Conservation (phyloP, 2,888 invertebrate genomes). For the Lepidochrysops patricia region DNA sequence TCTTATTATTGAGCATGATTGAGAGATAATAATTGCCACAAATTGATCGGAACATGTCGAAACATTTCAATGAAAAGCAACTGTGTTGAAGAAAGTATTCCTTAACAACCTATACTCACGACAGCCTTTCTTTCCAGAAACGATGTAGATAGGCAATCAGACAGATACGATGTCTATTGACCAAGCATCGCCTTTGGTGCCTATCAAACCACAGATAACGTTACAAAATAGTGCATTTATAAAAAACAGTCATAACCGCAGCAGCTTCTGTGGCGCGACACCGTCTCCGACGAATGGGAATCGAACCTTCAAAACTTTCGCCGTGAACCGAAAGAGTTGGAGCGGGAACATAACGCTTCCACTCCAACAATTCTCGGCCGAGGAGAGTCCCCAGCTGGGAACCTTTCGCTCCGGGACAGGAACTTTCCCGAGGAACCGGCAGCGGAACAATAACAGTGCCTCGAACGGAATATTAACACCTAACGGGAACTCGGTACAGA, state of each 20-base stretch:
- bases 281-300: constrained; percentile 61
- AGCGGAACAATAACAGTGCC: constrained; percentile 63
- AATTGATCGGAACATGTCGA: constrained; percentile 15
- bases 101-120: background rate
- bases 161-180: constrained; percentile 70
- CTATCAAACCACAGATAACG: constrained; percentile 66
- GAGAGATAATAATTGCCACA: constrained; percentile 12
- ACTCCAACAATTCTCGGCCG: constrained; percentile 60
- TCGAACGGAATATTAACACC: constrained; percentile 69
- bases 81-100: constrained; percentile 41
- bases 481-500: constrained; percentile 66
- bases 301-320: constrained; percentile 67
- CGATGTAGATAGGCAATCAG: constrained; percentile 65
- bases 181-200: constrained; percentile 69
- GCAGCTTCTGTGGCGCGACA: constrained; percentile 69
- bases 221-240: constrained; percentile 66
- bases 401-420: constrained; percentile 69
- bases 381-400: constrained; percentile 60
- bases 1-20: constrained; percentile 16
- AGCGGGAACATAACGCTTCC: constrained; percentile 70
- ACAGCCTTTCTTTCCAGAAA: constrained; percentile 59
- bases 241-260: constrained; percentile 70
- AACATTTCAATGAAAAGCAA: constrained; percentile 31
- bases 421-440: constrained; percentile 67
- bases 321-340: constrained; percentile 71